Conservation (phyloP, 2,113 vertebrate genomes). For the Oceanites oceanicus region DNA sequence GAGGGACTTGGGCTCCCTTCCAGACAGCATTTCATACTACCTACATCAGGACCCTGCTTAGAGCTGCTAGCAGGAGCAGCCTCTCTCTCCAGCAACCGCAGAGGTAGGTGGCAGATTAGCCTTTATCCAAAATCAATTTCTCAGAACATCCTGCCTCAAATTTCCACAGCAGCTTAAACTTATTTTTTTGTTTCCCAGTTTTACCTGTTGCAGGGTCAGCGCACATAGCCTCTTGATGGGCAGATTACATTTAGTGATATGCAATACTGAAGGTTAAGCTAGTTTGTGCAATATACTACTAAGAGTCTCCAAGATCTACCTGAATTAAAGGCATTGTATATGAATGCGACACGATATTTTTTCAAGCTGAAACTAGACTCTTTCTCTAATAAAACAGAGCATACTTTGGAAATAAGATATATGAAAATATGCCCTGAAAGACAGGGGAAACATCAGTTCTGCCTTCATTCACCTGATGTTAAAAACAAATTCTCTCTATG, state of each 20-base stretch:
- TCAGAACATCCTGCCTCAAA: background rate
- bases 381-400: background rate
- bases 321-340: background rate
- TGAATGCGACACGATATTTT: background rate
- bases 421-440: background rate
- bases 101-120: background rate
- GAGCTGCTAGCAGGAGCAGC: background rate
- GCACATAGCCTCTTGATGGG: background rate
- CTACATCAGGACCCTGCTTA: background rate
- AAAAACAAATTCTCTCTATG: background rate
- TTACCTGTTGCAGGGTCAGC: background rate
- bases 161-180: background rate
- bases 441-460: background rate
- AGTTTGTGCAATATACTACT: background rate
- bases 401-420: background rate
- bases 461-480: background rate
- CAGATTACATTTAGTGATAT: background rate
- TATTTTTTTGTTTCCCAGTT: background rate
- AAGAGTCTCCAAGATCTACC: background rate
- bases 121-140: constrained; percentile 16
- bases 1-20: background rate
- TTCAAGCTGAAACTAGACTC: background rate
- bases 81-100: background rate
- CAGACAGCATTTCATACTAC: background rate
- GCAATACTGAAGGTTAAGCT: background rate